Conservation (phyloP, 2,797 vertebrate genomes). For the Tapirus indicus region DNA sequence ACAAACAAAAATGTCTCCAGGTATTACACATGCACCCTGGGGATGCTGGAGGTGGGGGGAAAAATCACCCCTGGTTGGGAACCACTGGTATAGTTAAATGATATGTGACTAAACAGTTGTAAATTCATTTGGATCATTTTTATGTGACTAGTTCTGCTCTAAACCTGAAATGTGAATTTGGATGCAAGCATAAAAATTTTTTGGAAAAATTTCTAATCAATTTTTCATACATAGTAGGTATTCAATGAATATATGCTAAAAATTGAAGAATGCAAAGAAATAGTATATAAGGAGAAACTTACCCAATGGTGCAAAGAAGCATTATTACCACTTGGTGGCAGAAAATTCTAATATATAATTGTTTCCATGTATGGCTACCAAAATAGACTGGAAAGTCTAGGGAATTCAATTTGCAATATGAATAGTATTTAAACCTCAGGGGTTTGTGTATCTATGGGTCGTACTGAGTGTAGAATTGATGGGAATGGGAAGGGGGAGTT, state of each 20-base stretch:
- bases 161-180: background rate
- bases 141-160: background rate
- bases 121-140: background rate
- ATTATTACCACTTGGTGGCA: constrained; percentile 86
- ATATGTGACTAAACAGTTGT: background rate
- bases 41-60: no score
- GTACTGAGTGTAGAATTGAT: background rate
- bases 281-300: background rate
- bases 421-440: background rate
- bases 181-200: background rate
- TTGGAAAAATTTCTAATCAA: background rate
- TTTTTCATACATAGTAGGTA: background rate
- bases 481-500: background rate
- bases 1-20: background rate
- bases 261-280: background rate
- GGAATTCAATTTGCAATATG: background rate
- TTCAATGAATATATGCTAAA: background rate
- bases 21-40: background rate
- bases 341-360: constrained; percentile 70
- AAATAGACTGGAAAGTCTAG: background rate
- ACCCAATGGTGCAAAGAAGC: background rate
- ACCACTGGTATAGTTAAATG: background rate
- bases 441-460: background rate
- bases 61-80: background rate
- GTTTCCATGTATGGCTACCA: background rate